phyloP scores from a whole-genome alignment of 2,888 invertebrate genomes.

The Aspidapion aeneum region DNA sequence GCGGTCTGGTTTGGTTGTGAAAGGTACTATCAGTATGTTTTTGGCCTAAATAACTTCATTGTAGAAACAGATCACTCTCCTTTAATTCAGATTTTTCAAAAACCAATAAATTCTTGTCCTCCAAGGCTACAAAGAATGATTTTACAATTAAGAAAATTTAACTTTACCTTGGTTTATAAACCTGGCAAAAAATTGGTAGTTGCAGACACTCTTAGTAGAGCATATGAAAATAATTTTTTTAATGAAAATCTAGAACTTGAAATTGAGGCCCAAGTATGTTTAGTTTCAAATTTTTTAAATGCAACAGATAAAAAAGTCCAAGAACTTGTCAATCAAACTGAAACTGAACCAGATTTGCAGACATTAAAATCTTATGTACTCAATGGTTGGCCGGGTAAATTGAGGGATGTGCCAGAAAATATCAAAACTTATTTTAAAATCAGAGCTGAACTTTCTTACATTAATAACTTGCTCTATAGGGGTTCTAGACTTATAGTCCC shows the following conservation, averaged over 20 bases:
- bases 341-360: neutral
- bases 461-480: slow-evolving; percentile 1
- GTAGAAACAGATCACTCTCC: slow-evolving; percentile 1
- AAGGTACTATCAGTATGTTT: neutral
- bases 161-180: no score
- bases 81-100: neutral
- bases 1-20: neutral
- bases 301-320: neutral
- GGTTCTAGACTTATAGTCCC: neutral
- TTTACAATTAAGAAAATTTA: neutral
- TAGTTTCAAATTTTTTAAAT: neutral
- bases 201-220: neutral
- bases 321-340: neutral
- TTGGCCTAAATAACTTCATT: neutral
- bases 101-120: neutral
- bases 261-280: neutral
- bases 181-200: neutral
- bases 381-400: neutral
- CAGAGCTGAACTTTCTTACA: neutral
- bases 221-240: neutral
- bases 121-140: neutral
- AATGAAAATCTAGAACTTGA: slow-evolving; percentile 1
- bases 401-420: neutral
- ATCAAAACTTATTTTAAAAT: neutral
- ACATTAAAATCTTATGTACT: neutral